Evolutionary conservation across 2,797 vertebrate genomes (phyloP).

Genomic region (Anabacerthia variegaticeps): DNA sequence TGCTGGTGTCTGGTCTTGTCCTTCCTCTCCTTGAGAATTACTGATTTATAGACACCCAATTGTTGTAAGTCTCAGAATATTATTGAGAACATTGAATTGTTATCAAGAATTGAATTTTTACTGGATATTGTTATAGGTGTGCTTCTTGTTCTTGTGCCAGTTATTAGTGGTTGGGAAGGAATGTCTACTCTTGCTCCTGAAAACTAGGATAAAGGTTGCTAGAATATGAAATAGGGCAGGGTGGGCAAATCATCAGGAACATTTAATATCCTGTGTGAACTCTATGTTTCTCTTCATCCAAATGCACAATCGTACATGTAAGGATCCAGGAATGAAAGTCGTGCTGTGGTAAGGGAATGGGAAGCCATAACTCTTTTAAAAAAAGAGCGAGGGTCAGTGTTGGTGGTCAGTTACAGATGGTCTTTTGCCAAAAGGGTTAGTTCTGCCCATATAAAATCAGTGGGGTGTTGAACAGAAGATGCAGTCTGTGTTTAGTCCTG

Average conservation of each 20-base stretch:
- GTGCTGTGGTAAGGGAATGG: background rate
- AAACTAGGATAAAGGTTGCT: background rate
- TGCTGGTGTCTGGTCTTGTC: background rate
- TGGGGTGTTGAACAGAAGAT: background rate
- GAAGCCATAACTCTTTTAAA: background rate
- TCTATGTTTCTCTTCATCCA: background rate
- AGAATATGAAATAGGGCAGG: background rate
- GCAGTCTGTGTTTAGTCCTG: background rate
- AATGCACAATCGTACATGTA: background rate
- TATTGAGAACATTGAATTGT: background rate
- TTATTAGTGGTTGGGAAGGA: background rate
- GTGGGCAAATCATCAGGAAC: background rate
- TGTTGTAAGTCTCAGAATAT: background rate
- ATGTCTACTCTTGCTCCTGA: background rate
- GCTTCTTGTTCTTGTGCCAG: background rate
- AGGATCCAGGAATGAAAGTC: background rate
- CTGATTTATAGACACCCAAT: background rate
- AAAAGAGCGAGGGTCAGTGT: background rate
- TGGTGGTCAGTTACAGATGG: background rate
- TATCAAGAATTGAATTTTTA: background rate
- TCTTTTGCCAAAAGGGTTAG: background rate
- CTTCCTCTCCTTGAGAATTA: background rate
- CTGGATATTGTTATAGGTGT: background rate
- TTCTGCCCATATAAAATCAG: background rate
- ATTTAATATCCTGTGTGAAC: background rate